These are phyloP conservation scores for Piscicola geometra DNA, from an alignment of 2,888 invertebrate genomes.

Conservation along the genomic window DNA sequence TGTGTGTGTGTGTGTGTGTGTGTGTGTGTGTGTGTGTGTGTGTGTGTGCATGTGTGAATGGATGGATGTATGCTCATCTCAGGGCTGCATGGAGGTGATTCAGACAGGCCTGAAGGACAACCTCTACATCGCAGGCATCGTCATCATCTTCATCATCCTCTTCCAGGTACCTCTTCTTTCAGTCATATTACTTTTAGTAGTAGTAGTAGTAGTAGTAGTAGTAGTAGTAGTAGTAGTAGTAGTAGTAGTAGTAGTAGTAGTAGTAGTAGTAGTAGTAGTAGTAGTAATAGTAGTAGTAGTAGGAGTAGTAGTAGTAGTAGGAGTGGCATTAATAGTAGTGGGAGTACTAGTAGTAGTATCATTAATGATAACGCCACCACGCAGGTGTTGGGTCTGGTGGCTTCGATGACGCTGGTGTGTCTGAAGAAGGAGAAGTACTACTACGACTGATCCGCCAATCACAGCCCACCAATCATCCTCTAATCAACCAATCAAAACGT, in stretches of 20 bases:
- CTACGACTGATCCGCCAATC: constrained; percentile 18
- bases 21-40: too few relatives aligned
- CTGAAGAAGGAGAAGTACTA: constrained; percentile 44
- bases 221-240: too few relatives aligned
- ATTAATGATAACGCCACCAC: neutral
- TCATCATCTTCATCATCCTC: constrained; percentile 72
- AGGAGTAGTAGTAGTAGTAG: constrained; percentile 7
- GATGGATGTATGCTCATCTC: constrained; percentile 43
- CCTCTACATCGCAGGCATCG: constrained; percentile 72
- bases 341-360: neutral
- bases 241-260: too few relatives aligned
- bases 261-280: too few relatives aligned
- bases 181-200: neutral
- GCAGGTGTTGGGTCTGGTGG: constrained; percentile 43
- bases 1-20: too few relatives aligned
- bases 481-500: too few relatives aligned
- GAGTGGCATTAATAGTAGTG: neutral
- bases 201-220: neutral
- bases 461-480: too few relatives aligned
- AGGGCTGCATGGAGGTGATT: constrained; percentile 72
- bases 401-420: constrained; percentile 44
- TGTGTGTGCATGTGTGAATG: too few relatives aligned
- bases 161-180: constrained; percentile 62
- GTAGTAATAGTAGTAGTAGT: too few relatives aligned
- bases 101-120: constrained; percentile 73